A percentile compares a stretch with the other conserved stretches of the same genome.
phyloP scores from a whole-genome alignment of 2,888 invertebrate genomes.

The Cyclophora punctaria region DNA sequence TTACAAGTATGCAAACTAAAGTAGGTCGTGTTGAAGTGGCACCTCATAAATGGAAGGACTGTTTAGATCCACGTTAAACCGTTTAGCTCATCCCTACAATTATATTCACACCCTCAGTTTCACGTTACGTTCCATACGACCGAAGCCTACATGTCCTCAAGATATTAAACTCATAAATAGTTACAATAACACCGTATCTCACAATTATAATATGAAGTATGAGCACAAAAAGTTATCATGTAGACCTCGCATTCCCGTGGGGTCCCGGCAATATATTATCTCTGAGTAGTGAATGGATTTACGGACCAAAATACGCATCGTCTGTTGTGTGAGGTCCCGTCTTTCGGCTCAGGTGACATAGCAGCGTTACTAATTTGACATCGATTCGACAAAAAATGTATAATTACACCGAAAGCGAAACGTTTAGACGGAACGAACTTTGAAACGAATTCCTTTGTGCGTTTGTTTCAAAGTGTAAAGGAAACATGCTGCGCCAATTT shows the following conservation, averaged over 20 bases:
- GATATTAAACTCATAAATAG: constrained; percentile 49
- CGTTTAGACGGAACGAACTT: constrained; percentile 44
- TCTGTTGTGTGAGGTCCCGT: constrained; percentile 61
- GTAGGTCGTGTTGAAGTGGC: constrained; percentile 21
- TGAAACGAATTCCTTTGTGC: constrained; percentile 44
- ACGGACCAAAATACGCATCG: constrained; percentile 58
- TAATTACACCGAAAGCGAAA: constrained; percentile 47
- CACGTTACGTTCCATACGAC: too few species aligned
- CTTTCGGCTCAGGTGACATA: constrained; percentile 66
- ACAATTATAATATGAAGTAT: constrained; percentile 49
- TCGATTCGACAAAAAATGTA: constrained; percentile 37
- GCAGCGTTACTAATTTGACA: constrained; percentile 64
- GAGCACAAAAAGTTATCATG: constrained; percentile 45
- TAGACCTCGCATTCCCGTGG: constrained; percentile 49
- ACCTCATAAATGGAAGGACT: constrained; percentile 20
- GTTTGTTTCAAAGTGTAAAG: constrained; percentile 24
- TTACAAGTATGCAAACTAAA: constrained; percentile 16
- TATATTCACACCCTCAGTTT: too few species aligned
- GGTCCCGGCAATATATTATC: constrained; percentile 59
- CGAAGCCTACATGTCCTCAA: constrained; percentile 21
- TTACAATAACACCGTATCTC: constrained; percentile 47
- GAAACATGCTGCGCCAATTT: constrained; percentile 59
- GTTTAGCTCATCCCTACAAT: not conserved
- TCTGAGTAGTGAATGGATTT: constrained; percentile 53
- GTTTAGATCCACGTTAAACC: constrained; percentile 27